A percentile compares a stretch with the other conserved stretches of the same genome.
Evolutionary conservation across 2,888 invertebrate genomes (phyloP).

Genomic region (Hedya salicella): DNA sequence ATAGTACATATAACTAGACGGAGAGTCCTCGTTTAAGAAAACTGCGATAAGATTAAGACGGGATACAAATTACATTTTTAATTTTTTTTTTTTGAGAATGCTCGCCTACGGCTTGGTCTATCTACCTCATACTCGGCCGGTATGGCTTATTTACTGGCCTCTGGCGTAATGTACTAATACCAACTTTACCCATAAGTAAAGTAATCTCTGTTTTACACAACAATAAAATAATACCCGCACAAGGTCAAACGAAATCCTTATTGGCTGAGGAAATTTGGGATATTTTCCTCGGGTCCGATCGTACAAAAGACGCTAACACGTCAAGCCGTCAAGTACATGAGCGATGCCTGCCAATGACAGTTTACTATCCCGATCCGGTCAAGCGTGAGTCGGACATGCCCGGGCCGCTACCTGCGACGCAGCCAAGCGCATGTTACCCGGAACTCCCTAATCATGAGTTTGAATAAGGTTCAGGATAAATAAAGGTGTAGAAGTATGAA

Average conservation of each 20-base stretch:
- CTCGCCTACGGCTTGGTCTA: too few relatives aligned
- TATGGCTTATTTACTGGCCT: too few relatives aligned
- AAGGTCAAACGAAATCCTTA: neutral
- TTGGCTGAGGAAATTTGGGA: neutral
- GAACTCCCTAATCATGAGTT: constrained; percentile 39
- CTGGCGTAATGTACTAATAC: too few relatives aligned
- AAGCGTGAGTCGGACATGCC: constrained; percentile 31
- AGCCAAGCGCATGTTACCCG: constrained; percentile 34
- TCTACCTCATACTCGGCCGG: too few relatives aligned
- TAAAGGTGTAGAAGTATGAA: constrained; percentile 42
- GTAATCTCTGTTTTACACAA: neutral
- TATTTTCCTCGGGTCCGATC: constrained; percentile 2
- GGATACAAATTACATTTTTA: too few relatives aligned
- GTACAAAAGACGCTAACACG: constrained; percentile 9
- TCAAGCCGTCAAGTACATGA: constrained; percentile 21
- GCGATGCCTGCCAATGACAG: constrained; percentile 38
- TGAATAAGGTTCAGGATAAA: constrained; percentile 42
- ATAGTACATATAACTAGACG: too few relatives aligned
- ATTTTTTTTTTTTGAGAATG: too few relatives aligned
- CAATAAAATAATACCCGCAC: neutral
- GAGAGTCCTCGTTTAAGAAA: too few relatives aligned
- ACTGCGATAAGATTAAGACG: too few relatives aligned
- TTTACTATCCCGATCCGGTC: constrained; percentile 35
- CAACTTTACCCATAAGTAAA: neutral
- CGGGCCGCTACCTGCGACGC: constrained; percentile 18